A percentile compares a stretch with the other conserved stretches of the same genome.
Conservation (phyloP, 2,888 invertebrate genomes). For the Ametastegia equiseti region DNA sequence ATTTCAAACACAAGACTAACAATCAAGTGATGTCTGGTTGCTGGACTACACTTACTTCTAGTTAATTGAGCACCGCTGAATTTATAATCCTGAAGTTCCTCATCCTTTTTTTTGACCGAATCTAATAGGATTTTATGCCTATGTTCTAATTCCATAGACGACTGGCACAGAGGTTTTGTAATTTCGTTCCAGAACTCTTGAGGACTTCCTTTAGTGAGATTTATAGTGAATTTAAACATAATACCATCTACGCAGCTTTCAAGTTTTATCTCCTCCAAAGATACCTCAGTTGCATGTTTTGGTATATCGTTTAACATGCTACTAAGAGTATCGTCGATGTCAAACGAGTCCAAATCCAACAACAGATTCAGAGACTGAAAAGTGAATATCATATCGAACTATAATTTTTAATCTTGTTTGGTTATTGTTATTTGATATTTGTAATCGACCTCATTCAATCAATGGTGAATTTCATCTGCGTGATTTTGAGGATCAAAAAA, state of each 20-base stretch:
- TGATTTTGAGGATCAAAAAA: not conserved
- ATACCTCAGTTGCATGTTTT: constrained; percentile 54
- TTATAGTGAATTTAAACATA: constrained; percentile 64
- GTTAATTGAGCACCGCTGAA: constrained; percentile 66
- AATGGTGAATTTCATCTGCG: not conserved
- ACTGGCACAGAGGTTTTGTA: constrained; percentile 64
- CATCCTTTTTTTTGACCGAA: constrained; percentile 67
- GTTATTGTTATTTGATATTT: not conserved
- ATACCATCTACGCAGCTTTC: constrained; percentile 61
- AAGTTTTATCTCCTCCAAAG: constrained; percentile 60
- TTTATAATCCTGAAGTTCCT: constrained; percentile 70
- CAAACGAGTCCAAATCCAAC: constrained; percentile 60
- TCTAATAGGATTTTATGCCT: constrained; percentile 62
- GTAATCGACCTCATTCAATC: not conserved
- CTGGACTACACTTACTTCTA: constrained; percentile 61
- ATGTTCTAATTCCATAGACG: constrained; percentile 60
- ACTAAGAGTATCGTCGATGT: constrained; percentile 59
- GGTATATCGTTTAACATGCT: constrained; percentile 63
- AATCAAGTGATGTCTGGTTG: not conserved
- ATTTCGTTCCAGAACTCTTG: constrained; percentile 63
- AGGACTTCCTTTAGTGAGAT: constrained; percentile 60
- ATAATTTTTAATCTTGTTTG: not conserved
- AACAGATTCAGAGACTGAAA: constrained; percentile 67
- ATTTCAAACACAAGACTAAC: constrained; percentile 6
- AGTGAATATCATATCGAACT: not conserved